Percentiles rank a stretch among this genome's conserved stretches.
Evolutionary conservation across 2,888 invertebrate genomes (phyloP).

Genomic region (Quadroppia sp.): DNA sequence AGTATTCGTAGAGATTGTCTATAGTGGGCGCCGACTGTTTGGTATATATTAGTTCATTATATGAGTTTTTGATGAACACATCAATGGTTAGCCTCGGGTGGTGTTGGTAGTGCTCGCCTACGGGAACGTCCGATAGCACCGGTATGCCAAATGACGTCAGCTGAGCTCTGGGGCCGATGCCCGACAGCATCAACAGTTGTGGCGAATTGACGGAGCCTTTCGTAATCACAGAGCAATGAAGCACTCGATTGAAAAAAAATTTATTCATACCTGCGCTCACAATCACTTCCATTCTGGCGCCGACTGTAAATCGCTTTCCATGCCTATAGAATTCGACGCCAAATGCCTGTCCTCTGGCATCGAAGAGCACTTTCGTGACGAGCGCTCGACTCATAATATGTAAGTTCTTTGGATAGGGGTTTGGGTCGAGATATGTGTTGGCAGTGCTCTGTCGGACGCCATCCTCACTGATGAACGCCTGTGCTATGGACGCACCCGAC

Average conservation of each 20-base stretch:
- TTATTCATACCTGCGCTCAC: slow-evolving; percentile 25
- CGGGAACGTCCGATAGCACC: slow-evolving; percentile 35
- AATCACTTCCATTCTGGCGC: slow-evolving; percentile 35
- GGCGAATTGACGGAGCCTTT: slow-evolving; percentile 38
- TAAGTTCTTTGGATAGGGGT: slow-evolving; percentile 40
- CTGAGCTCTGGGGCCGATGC: slow-evolving; percentile 37
- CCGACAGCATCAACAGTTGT: slow-evolving; percentile 38
- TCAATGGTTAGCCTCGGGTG: slow-evolving; percentile 37
- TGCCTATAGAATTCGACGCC: slow-evolving; percentile 34
- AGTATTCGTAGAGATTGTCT: slow-evolving; percentile 32
- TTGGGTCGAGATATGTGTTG: slow-evolving; percentile 38
- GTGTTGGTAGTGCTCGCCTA: slow-evolving; percentile 38
- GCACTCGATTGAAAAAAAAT: no score
- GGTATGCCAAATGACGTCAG: slow-evolving; percentile 23
- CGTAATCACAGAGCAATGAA: not conserved
- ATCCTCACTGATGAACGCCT: no score
- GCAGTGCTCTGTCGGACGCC: no score
- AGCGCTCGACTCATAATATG: slow-evolving; percentile 38
- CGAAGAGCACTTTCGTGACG: slow-evolving; percentile 24
- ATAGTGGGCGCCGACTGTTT: slow-evolving; percentile 29
- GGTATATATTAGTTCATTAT: no score
- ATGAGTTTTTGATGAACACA: no score
- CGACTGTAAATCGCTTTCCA: slow-evolving; percentile 20
- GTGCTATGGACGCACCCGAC: no score
- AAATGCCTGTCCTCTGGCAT: not conserved